Conservation (phyloP, 2,113 vertebrate species). For the Campylomormyrus numenius region DNA sequence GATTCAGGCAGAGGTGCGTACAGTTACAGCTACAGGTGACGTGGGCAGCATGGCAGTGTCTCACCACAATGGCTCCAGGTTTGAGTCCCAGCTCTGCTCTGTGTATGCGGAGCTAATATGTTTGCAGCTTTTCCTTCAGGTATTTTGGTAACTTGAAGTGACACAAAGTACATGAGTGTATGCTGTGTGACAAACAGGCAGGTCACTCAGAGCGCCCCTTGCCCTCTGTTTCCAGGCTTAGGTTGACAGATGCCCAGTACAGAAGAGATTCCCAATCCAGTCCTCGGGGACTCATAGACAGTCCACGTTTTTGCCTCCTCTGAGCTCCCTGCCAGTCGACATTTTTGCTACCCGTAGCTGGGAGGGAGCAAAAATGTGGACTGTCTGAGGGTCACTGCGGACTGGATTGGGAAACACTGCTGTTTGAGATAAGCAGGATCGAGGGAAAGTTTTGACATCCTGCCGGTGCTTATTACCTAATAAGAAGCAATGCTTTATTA, state of each 20-base stretch:
- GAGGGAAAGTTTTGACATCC: not conserved
- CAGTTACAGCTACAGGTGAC: not conserved
- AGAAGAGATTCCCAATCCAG: not conserved
- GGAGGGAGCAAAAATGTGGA: not conserved
- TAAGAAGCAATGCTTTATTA: not conserved
- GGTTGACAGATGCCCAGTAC: not conserved
- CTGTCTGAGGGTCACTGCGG: not conserved
- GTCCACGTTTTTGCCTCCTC: not conserved
- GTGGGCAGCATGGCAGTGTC: not conserved
- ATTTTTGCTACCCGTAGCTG: not conserved
- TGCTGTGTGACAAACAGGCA: not conserved
- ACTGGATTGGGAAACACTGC: not conserved
- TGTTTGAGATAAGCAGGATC: not conserved
- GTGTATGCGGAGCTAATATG: not conserved
- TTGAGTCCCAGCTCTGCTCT: not conserved
- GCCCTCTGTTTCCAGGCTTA: not conserved
- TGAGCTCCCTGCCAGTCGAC: not conserved
- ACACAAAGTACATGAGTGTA: not conserved
- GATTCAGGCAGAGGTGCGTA: not conserved
- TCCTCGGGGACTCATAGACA: not conserved
- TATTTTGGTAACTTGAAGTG: not conserved
- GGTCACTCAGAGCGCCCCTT: not conserved
- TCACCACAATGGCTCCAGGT: not conserved
- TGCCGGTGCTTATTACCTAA: not conserved
- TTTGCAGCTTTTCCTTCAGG: not conserved